Percentiles rank a stretch among this genome's conserved stretches.
phyloP scores from a whole-genome alignment of 2,888 invertebrate species.

The Autographa gamma region DNA sequence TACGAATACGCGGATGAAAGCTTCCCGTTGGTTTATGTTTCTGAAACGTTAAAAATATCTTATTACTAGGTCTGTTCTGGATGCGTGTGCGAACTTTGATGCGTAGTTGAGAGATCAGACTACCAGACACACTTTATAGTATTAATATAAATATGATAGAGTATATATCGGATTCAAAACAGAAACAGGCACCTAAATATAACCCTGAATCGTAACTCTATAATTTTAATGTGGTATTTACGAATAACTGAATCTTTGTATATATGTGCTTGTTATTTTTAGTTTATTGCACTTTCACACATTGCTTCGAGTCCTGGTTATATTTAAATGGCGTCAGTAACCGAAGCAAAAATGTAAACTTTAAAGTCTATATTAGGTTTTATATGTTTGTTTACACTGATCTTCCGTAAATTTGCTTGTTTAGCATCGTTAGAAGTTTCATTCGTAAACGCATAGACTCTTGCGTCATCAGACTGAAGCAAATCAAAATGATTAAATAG shows the following conservation, averaged over 20 bases:
- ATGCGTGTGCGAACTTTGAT: conserved; percentile 41
- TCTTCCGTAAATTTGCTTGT: conserved; percentile 21
- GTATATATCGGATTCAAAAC: not conserved
- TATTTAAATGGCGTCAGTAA: conserved; percentile 47
- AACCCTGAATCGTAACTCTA: not conserved
- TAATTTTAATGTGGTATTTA: not conserved
- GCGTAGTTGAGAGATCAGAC: conserved; percentile 43
- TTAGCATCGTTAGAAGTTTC: conserved; percentile 23
- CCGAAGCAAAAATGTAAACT: conserved; percentile 34
- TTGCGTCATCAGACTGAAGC: conserved; percentile 14
- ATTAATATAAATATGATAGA: conserved; percentile 13
- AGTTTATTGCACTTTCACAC: conserved; percentile 34
- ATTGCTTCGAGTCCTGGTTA: conserved; percentile 23
- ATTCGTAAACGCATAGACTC: not conserved
- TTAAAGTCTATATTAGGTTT: conserved; percentile 15
- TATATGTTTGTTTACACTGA: conserved; percentile 32
- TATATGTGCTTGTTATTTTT: conserved; percentile 34
- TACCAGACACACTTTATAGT: conserved; percentile 18
- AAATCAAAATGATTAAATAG: conserved; percentile 14
- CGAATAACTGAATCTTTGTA: conserved; percentile 8
- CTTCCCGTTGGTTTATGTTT: conserved; percentile 28
- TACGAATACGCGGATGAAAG: conserved; percentile 16
- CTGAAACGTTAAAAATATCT: conserved; percentile 44
- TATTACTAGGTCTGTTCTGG: conserved; percentile 43
- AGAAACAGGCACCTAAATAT: conserved; percentile 7